Percentiles rank a stretch among this genome's conserved stretches.
Conservation (phyloP, 2,797 vertebrate genomes). For the Chiroxiphia lanceolata region DNA sequence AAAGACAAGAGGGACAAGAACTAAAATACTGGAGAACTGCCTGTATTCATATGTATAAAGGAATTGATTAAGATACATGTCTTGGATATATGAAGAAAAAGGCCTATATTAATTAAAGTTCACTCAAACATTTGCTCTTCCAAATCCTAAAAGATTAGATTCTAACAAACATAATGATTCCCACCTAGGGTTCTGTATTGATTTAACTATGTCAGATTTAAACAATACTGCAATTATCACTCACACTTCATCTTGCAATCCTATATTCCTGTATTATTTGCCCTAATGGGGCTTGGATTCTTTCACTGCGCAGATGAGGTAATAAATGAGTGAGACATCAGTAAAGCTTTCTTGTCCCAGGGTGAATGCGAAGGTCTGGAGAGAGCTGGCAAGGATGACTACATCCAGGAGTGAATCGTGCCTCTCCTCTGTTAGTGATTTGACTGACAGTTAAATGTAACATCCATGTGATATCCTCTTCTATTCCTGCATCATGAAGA, state of each 20-base stretch:
- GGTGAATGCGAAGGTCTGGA: background rate
- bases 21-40: background rate
- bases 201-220: background rate
- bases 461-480: background rate
- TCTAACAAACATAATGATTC: background rate
- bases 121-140: background rate
- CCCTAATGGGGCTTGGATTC: background rate
- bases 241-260: background rate
- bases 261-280: background rate
- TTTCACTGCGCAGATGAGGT: background rate
- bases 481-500: background rate
- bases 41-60: background rate
- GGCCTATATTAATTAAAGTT: background rate
- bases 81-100: background rate
- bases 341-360: background rate
- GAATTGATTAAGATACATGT: background rate
- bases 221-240: background rate
- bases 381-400: background rate
- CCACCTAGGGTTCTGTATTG: background rate
- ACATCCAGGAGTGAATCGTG: background rate
- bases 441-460: background rate
- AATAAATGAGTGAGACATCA: background rate
- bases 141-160: background rate
- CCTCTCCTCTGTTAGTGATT: background rate
- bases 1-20: background rate